Evolutionary conservation across 1,140 invertebrate species (phyloP).

Genomic region (Ceratoteleas bidentatus): DNA sequence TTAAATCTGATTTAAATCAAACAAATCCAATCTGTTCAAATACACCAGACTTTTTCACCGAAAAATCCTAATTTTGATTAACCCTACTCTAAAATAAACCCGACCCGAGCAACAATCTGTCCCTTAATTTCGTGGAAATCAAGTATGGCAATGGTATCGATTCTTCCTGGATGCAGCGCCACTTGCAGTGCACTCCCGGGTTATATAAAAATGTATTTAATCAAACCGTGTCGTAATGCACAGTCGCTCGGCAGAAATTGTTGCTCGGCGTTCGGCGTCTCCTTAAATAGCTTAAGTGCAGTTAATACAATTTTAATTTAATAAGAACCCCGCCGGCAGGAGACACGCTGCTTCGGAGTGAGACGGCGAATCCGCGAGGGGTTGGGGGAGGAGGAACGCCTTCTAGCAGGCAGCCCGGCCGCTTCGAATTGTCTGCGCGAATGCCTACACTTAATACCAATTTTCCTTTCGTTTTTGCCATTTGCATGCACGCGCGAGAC

Average conservation of each 20-base stretch:
- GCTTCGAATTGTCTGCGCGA: conserved; percentile 36
- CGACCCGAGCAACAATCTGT: no score
- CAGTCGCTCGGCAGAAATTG: conserved; percentile 44
- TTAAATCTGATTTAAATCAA: no score
- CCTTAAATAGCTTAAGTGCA: conserved; percentile 62
- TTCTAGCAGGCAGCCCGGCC: conserved; percentile 16
- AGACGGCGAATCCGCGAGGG: no score
- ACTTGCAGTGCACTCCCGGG: conserved; percentile 15
- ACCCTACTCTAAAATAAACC: background rate
- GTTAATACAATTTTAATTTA: conserved; percentile 64
- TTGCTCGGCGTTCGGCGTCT: conserved; percentile 36
- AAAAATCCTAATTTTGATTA: no score
- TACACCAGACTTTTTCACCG: background rate
- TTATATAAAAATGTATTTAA: conserved; percentile 50
- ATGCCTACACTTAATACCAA: conserved; percentile 15
- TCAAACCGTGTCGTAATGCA: conserved; percentile 43
- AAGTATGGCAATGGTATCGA: conserved; percentile 43
- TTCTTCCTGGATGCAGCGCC: conserved; percentile 32
- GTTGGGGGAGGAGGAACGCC: background rate
- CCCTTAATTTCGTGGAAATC: conserved; percentile 15
- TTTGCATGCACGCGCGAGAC: background rate
- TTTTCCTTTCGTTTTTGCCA: conserved; percentile 9
- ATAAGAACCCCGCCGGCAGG: conserved; percentile 45
- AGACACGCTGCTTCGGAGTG: conserved; percentile 2
- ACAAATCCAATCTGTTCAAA: no score